Percentiles rank a stretch among this genome's conserved stretches.
These are phyloP conservation scores for Erpobdella octoculata DNA, from an alignment of 2,888 invertebrate genomes.

Conservation along the genomic window DNA sequence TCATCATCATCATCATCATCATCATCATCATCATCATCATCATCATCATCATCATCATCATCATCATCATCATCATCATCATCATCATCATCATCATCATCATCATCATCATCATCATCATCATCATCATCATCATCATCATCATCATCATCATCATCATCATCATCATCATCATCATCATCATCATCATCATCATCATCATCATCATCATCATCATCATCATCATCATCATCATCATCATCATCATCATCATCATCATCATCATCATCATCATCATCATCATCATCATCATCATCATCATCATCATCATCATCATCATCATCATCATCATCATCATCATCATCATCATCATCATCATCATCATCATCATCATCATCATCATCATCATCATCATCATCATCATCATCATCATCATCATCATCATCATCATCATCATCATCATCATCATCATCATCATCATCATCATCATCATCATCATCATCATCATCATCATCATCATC, in stretches of 20 bases:
- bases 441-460: conserved; percentile 18
- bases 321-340: conserved; percentile 19
- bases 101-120: not conserved
- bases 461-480: conserved; percentile 29
- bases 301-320: conserved; percentile 23
- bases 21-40: conserved; percentile 28
- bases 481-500: conserved; percentile 27
- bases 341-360: conserved; percentile 24
- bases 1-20: conserved; percentile 30
- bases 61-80: conserved; percentile 22
- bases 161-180: not conserved
- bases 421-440: conserved; percentile 29
- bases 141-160: conserved; percentile 13
- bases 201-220: conserved; percentile 27
- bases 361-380: conserved; percentile 29
- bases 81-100: conserved; percentile 4
- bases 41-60: conserved; percentile 27
- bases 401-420: conserved; percentile 31
- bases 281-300: conserved; percentile 27
- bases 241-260: conserved; percentile 26
- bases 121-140: conserved; percentile 25
- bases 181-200: not conserved
- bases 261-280: conserved; percentile 27
- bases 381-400: conserved; percentile 32
- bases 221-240: conserved; percentile 22